Base-by-base conservation (phyloP, 2,113 vertebrate genomes). In the Rynchops niger region DNA sequence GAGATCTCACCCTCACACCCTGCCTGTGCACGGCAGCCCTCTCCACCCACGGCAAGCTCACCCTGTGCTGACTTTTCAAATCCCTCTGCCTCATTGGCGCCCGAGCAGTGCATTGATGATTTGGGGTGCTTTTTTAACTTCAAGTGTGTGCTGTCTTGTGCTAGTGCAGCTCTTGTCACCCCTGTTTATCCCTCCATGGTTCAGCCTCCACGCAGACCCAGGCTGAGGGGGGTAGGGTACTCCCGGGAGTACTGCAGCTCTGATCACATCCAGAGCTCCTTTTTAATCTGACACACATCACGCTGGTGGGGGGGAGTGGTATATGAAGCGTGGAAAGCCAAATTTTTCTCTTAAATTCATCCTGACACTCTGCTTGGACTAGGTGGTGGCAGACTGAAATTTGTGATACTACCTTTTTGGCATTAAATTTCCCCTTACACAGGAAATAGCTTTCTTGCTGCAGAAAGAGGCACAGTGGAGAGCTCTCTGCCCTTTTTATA, bases 51-150 rank as follows among this genome's bases (percentile, higher is more conserved):
- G 1, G 32, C 40, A 43, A 12, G 7, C 63, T 26, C 32, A 13
- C 19, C 25, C 9, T 8, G 27, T 7, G 16, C 42, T 12, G 53
- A 16, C 17, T 58, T 32, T 23, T 45, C 34, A 9, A 16, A 55
- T 18, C 50, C 21, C 21, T 15, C 52, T 7, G 21, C 29, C 3
- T 34, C 34, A 26, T 20, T 36, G 32, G 30, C 6, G 21, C 53
- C 6, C 1, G 5, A 38, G 65, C 5, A 4, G n/a, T 3, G 22
- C 10, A 2, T 1, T 5, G 14, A 17, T 34, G n/a, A 47, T 6
- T 26, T 7, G 3, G 15, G 8, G 19, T 36, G 50, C 5, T 17
- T 43, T 26, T 40, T 43, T 2, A 43, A 36, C 32, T 32, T 66
- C 19, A 15, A 25, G 12, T 3, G 9, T 1, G 7, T 30, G 5